Percentiles rank a stretch among this genome's conserved stretches.
These are phyloP conservation scores for Alauda arvensis DNA, from an alignment of 2,797 vertebrate species.

Conservation along the genomic window DNA sequence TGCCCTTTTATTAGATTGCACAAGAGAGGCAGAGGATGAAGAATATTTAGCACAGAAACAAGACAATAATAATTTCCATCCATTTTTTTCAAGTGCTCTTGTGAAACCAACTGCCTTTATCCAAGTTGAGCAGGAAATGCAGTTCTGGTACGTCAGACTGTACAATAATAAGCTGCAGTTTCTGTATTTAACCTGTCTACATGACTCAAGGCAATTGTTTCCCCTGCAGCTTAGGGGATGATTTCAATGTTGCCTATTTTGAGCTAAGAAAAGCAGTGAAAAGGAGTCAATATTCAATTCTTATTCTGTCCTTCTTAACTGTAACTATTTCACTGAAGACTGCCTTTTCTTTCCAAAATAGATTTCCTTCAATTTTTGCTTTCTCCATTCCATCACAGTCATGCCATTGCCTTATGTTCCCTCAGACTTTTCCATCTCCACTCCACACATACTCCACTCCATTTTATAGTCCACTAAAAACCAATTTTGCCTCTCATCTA, in stretches of 20 bases:
- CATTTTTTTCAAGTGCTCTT: slow-evolving; percentile 10
- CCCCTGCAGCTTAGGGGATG: background rate
- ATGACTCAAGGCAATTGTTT: slow-evolving; percentile 12
- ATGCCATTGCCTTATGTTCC: background rate
- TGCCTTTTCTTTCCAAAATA: background rate
- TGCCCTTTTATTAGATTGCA: background rate
- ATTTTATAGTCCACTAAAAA: background rate
- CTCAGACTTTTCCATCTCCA: background rate
- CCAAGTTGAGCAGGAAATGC: slow-evolving; percentile 7
- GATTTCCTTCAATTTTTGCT: background rate
- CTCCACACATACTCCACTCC: background rate
- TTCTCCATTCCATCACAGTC: background rate
- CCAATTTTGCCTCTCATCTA: background rate
- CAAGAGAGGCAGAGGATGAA: background rate
- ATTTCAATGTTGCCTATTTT: background rate
- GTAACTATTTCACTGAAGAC: background rate
- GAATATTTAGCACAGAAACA: background rate
- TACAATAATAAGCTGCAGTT: slow-evolving; percentile 1
- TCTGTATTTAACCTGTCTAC: slow-evolving; percentile 21
- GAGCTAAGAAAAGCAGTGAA: background rate
- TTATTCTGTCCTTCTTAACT: background rate
- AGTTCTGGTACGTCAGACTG: background rate
- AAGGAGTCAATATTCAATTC: background rate
- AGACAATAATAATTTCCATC: slow-evolving; percentile 16
- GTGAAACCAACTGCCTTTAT: slow-evolving; percentile 12